Base-by-base conservation (phyloP, 1,140 invertebrate species). In the Atta colombica region DNA sequence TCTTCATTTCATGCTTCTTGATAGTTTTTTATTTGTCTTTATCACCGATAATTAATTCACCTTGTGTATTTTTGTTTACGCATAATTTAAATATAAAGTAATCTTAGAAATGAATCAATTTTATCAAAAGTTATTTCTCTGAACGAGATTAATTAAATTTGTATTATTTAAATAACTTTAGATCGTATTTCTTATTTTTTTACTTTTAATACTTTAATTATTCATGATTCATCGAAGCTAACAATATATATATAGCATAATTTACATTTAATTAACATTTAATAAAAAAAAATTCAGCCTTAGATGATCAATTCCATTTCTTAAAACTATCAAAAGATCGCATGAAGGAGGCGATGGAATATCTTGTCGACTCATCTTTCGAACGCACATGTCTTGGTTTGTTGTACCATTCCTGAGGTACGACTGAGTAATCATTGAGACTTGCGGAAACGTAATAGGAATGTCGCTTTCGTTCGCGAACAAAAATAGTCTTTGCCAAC, bases 361-460 rank as follows among this genome's bases (percentile, higher is more conserved):
- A 81, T 81, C 35, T 58, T 12, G 16, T 72, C 35, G 61, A 80
- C n/a, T 68, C n/a, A 71, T 58, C 49, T 39, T 21, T 16, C 35
- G 21, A 2, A 14, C 65, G 21, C 51, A 72, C 66, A 45, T 45
- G 35, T 55, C 35, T 7, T 31, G 35, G 49, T 69, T 45, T 69
- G 63, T 80, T 55, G 77, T 31, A 39, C 49, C n/a, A 69, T 55
- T 55, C 39, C 21, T 35, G 49, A 58, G 25, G n/a, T 55, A 55
- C 14, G 77, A 55, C 49, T 81, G 78, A 81, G 35, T 81, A 81
- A 81, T 72, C 66, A 72, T 81, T 58, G 78, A 81, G 35, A 58
- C 35, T 58, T 16, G 51, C 51, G 51, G 51, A 60, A 81, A 72
- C n/a, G 63, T 21, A 53, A n/a, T 18, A 16, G 77, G n/a, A 51